Percentiles rank a stretch among this genome's conserved stretches.
These are phyloP conservation scores for Lobophora halterata DNA, from an alignment of 2,888 invertebrate genomes.

Conservation along the genomic window DNA sequence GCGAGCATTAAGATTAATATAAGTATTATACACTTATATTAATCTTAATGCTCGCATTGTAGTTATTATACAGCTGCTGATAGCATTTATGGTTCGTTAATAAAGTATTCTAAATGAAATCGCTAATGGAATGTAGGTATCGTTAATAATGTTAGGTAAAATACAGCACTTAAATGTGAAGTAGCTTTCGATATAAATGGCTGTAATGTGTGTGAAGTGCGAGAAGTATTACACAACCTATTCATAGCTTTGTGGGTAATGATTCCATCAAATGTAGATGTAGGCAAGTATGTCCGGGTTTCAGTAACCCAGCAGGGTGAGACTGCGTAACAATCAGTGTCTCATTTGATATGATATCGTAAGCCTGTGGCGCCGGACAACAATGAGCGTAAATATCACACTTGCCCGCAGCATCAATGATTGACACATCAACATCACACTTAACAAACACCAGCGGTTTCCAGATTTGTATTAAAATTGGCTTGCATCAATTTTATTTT, in stretches of 20 bases:
- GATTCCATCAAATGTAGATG: conserved; percentile 2
- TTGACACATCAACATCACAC: conserved; percentile 41
- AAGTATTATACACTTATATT: no score
- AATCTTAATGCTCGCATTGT: no score
- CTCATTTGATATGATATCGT: conserved; percentile 16
- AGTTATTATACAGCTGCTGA: conserved; percentile 23
- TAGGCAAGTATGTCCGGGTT: conserved; percentile 4
- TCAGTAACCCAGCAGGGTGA: conserved; percentile 14
- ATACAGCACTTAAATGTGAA: conserved; percentile 35
- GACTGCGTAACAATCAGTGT: conserved; percentile 3
- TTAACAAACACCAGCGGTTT: no score
- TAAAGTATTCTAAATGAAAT: conserved; percentile 13
- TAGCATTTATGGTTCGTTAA: conserved; percentile 15
- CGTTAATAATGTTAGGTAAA: conserved; percentile 26
- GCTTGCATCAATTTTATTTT: no score
- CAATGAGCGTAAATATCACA: conserved; percentile 52
- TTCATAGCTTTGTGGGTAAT: conserved; percentile 27
- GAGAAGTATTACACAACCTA: conserved; percentile 35
- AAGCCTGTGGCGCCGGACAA: conserved; percentile 21
- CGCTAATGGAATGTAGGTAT: conserved; percentile 19
- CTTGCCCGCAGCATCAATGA: conserved; percentile 36
- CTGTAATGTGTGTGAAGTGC: conserved; percentile 40
- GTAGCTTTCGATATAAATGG: conserved; percentile 42
- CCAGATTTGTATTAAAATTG: no score
- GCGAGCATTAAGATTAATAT: conserved; percentile 25